A percentile compares a stretch with the other conserved stretches of the same genome.
Evolutionary conservation across 2,888 invertebrate species (phyloP).

Genomic region (Cremastinae sp.): DNA sequence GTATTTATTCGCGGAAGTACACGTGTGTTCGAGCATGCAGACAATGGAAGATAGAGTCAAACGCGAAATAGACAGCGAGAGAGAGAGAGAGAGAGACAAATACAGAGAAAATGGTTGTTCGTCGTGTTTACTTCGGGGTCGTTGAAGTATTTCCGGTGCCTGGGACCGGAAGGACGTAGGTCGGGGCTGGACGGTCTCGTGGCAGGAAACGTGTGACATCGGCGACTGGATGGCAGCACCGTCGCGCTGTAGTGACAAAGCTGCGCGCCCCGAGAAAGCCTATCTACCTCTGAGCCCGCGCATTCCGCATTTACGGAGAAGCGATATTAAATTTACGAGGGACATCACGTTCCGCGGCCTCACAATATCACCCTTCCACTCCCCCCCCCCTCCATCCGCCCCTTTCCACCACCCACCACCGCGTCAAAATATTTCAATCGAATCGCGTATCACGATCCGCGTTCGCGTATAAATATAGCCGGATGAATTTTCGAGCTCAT

Average conservation of each 20-base stretch:
- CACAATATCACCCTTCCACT: conserved; percentile 58
- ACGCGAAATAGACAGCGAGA: conserved; percentile 7
- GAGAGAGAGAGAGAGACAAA: neutral
- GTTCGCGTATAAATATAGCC: conserved; percentile 31
- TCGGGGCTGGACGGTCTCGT: neutral
- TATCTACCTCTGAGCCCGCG: conserved; percentile 46
- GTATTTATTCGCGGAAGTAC: too few relatives aligned
- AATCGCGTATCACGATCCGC: conserved; percentile 57
- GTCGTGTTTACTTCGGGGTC: conserved; percentile 50
- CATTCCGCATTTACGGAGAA: too few relatives aligned
- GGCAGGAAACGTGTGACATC: conserved; percentile 21
- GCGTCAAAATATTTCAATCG: conserved; percentile 64
- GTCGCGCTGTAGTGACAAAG: neutral
- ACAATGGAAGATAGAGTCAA: conserved; percentile 3
- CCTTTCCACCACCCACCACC: too few relatives aligned
- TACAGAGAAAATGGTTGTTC: conserved; percentile 28
- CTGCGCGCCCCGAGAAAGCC: too few relatives aligned
- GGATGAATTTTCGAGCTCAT: conserved; percentile 32
- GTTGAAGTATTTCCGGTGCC: conserved; percentile 45
- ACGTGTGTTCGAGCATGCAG: too few relatives aligned
- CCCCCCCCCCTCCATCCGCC: too few relatives aligned
- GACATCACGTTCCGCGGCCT: conserved; percentile 48
- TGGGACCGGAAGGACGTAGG: neutral
- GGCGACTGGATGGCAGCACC: conserved; percentile 12
- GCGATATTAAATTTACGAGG: conserved; percentile 63